phyloP scores from a whole-genome alignment of 2,888 invertebrate species.

The Idaea aversata region DNA sequence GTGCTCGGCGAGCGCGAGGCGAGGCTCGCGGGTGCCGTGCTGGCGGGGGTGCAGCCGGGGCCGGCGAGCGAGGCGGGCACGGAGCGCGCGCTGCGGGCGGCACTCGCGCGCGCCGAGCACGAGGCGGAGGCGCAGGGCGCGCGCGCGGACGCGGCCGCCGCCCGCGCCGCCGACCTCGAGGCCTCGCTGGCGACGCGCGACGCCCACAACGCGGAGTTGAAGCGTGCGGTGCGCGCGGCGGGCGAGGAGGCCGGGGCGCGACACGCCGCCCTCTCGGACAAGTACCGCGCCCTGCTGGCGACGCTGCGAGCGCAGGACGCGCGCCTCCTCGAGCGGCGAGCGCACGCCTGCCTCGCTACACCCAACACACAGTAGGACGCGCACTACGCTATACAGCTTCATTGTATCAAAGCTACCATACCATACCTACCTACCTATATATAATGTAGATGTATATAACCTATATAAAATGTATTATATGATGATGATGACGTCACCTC shows the following conservation, averaged over 20 bases:
- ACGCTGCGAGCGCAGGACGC: constrained; percentile 79
- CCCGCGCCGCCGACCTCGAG: constrained; percentile 76
- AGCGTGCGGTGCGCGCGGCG: constrained; percentile 69
- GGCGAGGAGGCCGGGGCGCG: constrained; percentile 83
- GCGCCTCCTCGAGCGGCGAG: constrained; percentile 76
- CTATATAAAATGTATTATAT: too few species aligned
- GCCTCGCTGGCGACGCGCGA: constrained; percentile 51
- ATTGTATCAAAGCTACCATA: too few species aligned
- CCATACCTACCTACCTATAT: too few species aligned
- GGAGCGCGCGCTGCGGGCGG: constrained; percentile 45
- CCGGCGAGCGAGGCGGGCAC: constrained; percentile 45
- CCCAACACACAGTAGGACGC: constrained; percentile 67
- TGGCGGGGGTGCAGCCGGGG: constrained; percentile 19
- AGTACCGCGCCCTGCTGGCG: constrained; percentile 79
- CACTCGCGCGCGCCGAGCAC: constrained; percentile 59
- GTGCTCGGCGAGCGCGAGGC: constrained; percentile 66
- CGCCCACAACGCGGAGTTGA: constrained; percentile 68
- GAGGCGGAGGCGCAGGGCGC: constrained; percentile 63
- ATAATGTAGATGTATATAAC: too few species aligned
- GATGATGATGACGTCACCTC: too few species aligned
- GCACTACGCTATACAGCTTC: constrained; percentile 34
- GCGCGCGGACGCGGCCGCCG: constrained; percentile 65
- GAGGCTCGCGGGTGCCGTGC: constrained; percentile 41
- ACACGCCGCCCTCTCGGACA: constrained; percentile 79
- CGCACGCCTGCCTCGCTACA: constrained; percentile 35